Conservation (phyloP, 2,113 vertebrate species). For the Crotalus viridis region DNA sequence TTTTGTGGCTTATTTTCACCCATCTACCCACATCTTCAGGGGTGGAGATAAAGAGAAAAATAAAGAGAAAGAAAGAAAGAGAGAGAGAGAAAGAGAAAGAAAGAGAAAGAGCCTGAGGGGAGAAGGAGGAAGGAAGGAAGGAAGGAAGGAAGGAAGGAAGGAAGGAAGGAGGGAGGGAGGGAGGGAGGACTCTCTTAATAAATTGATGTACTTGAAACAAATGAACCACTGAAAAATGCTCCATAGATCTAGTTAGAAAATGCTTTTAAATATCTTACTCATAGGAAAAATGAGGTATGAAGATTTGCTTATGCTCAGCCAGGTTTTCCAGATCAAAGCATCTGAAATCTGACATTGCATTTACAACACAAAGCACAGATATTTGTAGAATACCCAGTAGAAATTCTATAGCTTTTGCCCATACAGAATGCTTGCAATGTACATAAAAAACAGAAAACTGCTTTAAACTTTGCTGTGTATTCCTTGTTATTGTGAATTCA, state of each 20-base stretch:
- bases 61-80: background rate
- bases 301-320: slow-evolving; percentile 12
- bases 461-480: background rate
- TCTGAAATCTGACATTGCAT: background rate
- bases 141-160: too few species aligned
- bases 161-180: background rate
- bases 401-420: slow-evolving; percentile 19
- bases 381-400: slow-evolving; percentile 6
- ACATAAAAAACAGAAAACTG: background rate
- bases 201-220: background rate
- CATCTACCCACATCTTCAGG: background rate
- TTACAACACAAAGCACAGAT: slow-evolving; percentile 2
- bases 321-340: slow-evolving; percentile 24
- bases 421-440: background rate
- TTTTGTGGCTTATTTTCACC: slow-evolving; percentile 17
- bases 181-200: background rate
- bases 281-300: slow-evolving; percentile 4
- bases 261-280: background rate
- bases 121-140: background rate
- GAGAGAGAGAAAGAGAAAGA: background rate
- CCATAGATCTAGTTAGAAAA: background rate
- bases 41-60: background rate
- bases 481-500: background rate
- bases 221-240: background rate
- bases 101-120: background rate